Evolutionary conservation across 1,140 invertebrate species (phyloP), one percentile per base, ranked within the genome.

Genomic region (Drosophila yakuba): DNA sequence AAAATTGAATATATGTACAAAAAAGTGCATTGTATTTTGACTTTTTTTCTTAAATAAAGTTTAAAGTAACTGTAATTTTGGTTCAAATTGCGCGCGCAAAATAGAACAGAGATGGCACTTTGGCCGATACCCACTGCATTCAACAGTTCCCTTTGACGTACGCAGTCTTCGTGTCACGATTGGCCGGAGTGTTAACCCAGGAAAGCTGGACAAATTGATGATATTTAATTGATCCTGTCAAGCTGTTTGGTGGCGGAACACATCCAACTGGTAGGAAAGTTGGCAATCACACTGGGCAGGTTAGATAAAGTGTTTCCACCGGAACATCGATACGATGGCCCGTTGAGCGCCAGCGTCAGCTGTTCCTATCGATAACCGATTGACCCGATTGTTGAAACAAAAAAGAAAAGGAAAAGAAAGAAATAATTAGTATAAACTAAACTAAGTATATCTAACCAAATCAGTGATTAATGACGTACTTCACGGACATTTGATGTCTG

Each of bases 141-240:
- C 63, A 67, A 67, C 63, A 67, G 63, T 63, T 63, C 32, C 23
- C 2, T 36, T 64, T 57, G 62, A 5, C 23, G 11, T n/a, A 15
- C 6, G 1, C 5, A 12, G n/a, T 2, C 2, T 14, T 38, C n/a
- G 3, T 38, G 20, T 12, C 48, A 38, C 32, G 12, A 28, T 3
- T 25, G 7, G 12, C 7, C 1, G 15, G 2, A 6, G 4, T 12
- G 8, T 1, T 25, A n/a, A 58, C 28, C 12, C 12, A 28, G 23
- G 14, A 48, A 3, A 10, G 0, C 23, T 28, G 8, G 25, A 32
- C 14, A 48, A 28, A n/a, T 7, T 25, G 8, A 14, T 10, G 4
- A 28, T 3, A 8, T 20, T 12, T 20, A 17, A 8, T 0, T 43
- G 3, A 10, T 10, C 15, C n/a, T 44, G 7, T 17, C 8, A 44